Base-by-base conservation (phyloP, 1,140 invertebrate species). In the Achroia grisella region DNA sequence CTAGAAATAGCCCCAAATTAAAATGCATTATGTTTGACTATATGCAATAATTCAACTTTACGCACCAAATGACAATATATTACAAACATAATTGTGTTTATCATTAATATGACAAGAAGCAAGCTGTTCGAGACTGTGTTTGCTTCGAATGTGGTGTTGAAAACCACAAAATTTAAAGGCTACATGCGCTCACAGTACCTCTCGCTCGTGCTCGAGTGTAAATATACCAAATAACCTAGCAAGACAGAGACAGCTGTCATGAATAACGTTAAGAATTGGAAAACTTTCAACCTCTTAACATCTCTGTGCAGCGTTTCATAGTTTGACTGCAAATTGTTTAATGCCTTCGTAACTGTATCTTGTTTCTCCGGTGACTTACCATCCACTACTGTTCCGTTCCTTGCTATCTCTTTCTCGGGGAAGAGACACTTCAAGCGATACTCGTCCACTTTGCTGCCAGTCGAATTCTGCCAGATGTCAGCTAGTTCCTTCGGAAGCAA, bases 381-480 rank as follows among this genome's bases (percentile, higher is more conserved):
- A 8, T 78, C 76, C 1, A 52, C 15, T 3, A 76, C 11, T 8
- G 62, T 78, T 0, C 73, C 75, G 15, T 77, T 81, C 40, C 69
- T 82, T 0, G 67, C 46, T 29, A 69, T 11, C 5, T 71, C 75
- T 37, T 70, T 74, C 0, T 74, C 58, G 0, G 80, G 82, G 44
- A 86, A 85, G 4, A 76, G 62, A 23, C 86, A 87, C 48, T 84
- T 83, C 0, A 87, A 54, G 6, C 83, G 59, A 44, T 86, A 86
- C 36, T 86, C 80, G 42, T 87, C 83, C 0, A 77, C 64, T 56
- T 80, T 78, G 40, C 71, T 78, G 0, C 71, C 69, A 0, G 73
- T 67, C 0, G 74, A 78, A n/a, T 79, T 71, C 14, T 78, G 74
- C 83, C 84, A 87, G 0, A 86, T 47, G 0, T 84, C 77, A 0